These are phyloP conservation scores for Saccopteryx leptura DNA, from an alignment of 2,113 vertebrate species.

Conservation along the genomic window DNA sequence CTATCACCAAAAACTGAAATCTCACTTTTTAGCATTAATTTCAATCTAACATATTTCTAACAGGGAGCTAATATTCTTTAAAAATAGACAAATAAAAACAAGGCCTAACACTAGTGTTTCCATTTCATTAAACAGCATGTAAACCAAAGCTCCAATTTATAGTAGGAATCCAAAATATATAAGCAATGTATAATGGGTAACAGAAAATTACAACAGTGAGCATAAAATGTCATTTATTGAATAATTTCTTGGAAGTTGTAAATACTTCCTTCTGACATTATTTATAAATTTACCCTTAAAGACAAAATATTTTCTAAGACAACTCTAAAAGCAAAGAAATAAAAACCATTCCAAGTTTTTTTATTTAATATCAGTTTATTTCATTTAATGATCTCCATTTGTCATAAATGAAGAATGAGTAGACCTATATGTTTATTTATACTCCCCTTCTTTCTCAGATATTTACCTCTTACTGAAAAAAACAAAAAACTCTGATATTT, in stretches of 20 bases:
- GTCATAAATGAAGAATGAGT: slow-evolving; percentile 21
- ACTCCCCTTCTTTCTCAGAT: slow-evolving; percentile 2
- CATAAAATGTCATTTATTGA: slow-evolving; percentile 32
- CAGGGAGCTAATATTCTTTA: not conserved
- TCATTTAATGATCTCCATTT: slow-evolving; percentile 48
- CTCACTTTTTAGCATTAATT: slow-evolving; percentile 52
- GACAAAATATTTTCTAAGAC: slow-evolving; percentile 28
- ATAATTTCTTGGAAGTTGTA: slow-evolving; percentile 44
- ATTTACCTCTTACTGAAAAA: slow-evolving; percentile 54
- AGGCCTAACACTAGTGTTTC: slow-evolving; percentile 28
- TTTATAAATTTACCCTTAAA: slow-evolving; percentile 4
- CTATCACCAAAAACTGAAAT: slow-evolving; percentile 45
- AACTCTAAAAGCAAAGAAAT: slow-evolving; percentile 39
- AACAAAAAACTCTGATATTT: not conserved
- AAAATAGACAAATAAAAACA: slow-evolving; percentile 60
- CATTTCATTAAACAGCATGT: slow-evolving; percentile 23
- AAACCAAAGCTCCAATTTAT: slow-evolving; percentile 31
- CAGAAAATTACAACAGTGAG: slow-evolving; percentile 47
- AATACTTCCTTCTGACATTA: slow-evolving; percentile 29
- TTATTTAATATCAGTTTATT: not conserved
- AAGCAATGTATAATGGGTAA: not conserved
- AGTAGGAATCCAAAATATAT: slow-evolving; percentile 53
- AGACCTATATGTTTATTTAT: not conserved
- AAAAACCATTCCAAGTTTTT: not conserved
- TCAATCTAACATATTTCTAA: slow-evolving; percentile 32